These are phyloP conservation scores for Gryon sp. DNA, from an alignment of 1,140 invertebrate genomes.

Conservation along the genomic window DNA sequence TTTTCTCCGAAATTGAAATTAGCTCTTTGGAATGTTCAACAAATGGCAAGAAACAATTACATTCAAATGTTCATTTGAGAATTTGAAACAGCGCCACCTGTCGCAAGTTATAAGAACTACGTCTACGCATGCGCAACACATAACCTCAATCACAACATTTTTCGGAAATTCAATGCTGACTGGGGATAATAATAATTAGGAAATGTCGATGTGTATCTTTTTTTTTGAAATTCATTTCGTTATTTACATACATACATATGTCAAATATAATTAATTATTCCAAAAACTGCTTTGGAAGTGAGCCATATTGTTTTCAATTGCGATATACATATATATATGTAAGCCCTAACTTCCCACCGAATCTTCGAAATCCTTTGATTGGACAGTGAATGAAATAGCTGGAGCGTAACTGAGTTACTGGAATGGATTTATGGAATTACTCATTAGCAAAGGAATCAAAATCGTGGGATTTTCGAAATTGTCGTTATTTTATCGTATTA, in stretches of 20 bases:
- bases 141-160: too few relatives aligned
- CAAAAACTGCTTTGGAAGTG: conserved; percentile 61
- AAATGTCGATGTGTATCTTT: conserved; percentile 64
- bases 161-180: too few relatives aligned
- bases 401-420: conserved; percentile 39
- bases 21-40: too few relatives aligned
- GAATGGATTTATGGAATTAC: conserved; percentile 26
- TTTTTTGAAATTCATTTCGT: conserved; percentile 59
- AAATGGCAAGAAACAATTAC: too few relatives aligned
- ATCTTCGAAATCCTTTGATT: background rate
- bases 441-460: conserved; percentile 5
- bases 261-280: conserved; percentile 60
- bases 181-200: conserved; percentile 63
- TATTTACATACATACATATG: conserved; percentile 69
- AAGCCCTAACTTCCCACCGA: background rate
- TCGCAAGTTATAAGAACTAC: too few relatives aligned
- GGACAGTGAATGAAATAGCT: conserved; percentile 17
- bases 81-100: too few relatives aligned
- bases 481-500: too few relatives aligned
- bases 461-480: too few relatives aligned
- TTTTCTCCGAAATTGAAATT: too few relatives aligned
- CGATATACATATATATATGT: too few relatives aligned
- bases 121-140: too few relatives aligned
- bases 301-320: conserved; percentile 56
- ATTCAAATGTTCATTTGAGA: too few relatives aligned